Base-by-base conservation (phyloP, 2,113 vertebrate genomes). In the Chamaetylas fuelleborni region DNA sequence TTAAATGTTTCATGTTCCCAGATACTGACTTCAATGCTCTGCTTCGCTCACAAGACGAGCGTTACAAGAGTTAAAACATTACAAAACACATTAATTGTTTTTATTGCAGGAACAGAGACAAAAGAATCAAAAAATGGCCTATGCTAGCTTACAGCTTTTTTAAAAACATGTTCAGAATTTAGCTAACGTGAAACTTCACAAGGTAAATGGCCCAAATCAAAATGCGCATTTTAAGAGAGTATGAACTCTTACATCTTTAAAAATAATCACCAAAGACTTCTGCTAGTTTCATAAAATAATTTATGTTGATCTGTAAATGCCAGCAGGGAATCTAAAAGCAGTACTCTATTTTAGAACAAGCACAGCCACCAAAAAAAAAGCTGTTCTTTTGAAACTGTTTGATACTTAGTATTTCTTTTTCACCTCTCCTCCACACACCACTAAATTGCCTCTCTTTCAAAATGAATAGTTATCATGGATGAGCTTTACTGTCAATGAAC, bases 261-360 rank as follows among this genome's bases (percentile, higher is more conserved):
- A 94, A 84, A 93, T 56, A 93, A 94, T 76, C 80, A 91, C 69
- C 22, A 83, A 88, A 88, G 56, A 67, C 33, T 94, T 81, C 73
- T 92, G 40, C 17, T 60, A 57, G 38, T 79, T 81, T 88, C 11
- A 5, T 1, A 71, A 40, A 93, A 78, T 92, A 93, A 90, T 83
- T 88, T 90, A 80, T 53, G 61, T 74, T 85, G 83, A 86, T 74
- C 67, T 78, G 22, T 61, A 94, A 95, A 71, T 65, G 85, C 54
- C 69, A 92, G 71, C 34, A 93, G 29, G 62, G 28, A 94, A 92
- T 74, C 74, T 92, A 60, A 91, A 91, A 92, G 50, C 33, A 94
- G 80, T 43, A 78, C 24, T 77, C 65, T 81, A 74, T 78, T 92
- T 91, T 53, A 84, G 83, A 85, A 81, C 38, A 83, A 45, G 31